These are phyloP conservation scores for Macquaria ambigua DNA, from an alignment of 2,113 vertebrate species.

Conservation along the genomic window DNA sequence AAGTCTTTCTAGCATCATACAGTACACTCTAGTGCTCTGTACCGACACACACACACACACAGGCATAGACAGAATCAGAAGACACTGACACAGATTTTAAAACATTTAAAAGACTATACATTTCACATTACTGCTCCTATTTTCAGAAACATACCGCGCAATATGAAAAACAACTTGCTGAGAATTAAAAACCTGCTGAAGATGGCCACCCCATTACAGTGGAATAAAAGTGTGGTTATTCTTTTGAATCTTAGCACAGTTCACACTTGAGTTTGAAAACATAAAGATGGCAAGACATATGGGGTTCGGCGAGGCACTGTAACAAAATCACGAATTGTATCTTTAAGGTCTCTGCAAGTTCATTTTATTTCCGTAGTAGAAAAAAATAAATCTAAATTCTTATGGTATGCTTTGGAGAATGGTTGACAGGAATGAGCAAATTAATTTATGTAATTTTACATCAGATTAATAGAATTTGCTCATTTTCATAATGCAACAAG, in stretches of 20 bases:
- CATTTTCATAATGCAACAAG: constrained; percentile 15
- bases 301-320: neutral
- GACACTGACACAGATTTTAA: neutral
- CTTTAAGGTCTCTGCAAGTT: too few relatives aligned
- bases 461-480: neutral
- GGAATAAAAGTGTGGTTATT: too few relatives aligned
- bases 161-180: neutral
- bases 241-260: neutral
- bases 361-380: too few relatives aligned
- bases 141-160: constrained; percentile 1
- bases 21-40: constrained; percentile 36
- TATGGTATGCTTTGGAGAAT: neutral
- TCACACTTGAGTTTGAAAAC: constrained; percentile 1
- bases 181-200: neutral
- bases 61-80: constrained; percentile 13
- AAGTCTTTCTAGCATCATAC: constrained; percentile 35
- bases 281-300: neutral
- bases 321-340: neutral
- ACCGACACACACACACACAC: constrained; percentile 1
- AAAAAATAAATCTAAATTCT: neutral
- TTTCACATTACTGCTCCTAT: constrained; percentile 12
- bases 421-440: neutral
- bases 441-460: neutral
- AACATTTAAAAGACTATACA: neutral
- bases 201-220: too few relatives aligned